phyloP scores from a whole-genome alignment of 37 sponge, comb jelly and placozoan genomes.

The Dysidea cf. avara region DNA sequence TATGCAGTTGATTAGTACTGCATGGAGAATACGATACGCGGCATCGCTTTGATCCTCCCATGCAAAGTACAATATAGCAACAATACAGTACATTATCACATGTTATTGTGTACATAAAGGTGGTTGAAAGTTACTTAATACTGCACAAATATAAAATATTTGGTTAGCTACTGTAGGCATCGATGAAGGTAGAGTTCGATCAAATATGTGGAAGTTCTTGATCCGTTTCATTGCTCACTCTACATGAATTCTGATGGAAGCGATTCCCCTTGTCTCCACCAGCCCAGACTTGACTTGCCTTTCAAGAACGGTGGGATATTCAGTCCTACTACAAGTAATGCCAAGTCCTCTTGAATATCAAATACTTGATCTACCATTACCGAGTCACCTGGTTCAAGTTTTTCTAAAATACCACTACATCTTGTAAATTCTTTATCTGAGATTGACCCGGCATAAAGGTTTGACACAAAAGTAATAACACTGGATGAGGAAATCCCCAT shows the following conservation, averaged over 20 bases:
- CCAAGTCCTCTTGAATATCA: too few relatives aligned
- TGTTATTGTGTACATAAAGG: too few relatives aligned
- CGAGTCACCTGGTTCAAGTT: constrained; percentile 42
- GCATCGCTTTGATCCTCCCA: too few relatives aligned
- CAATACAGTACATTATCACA: too few relatives aligned
- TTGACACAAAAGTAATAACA: constrained; percentile 41
- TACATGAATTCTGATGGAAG: constrained; percentile 59
- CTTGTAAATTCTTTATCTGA: constrained; percentile 51
- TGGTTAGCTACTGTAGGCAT: constrained; percentile 25
- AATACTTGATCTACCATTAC: constrained; percentile 66
- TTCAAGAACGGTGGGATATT: constrained; percentile 68
- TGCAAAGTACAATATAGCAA: too few relatives aligned
- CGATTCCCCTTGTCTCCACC: constrained; percentile 41
- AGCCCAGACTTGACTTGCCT: constrained; percentile 22
- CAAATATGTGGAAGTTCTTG: constrained; percentile 34
- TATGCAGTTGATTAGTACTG: too few relatives aligned
- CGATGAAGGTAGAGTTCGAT: constrained; percentile 39
- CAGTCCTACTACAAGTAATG: constrained; percentile 36
- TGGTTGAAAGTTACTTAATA: constrained; percentile 47
- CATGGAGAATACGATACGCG: too few relatives aligned
- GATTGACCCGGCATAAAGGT: constrained; percentile 39
- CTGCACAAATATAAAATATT: constrained; percentile 53
- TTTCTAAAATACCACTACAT: constrained; percentile 35
- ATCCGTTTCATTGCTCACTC: constrained; percentile 45
- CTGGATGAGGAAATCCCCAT: constrained; percentile 55